Evolutionary conservation across 2,797 vertebrate species (phyloP).

Genomic region (Mycteria americana): DNA sequence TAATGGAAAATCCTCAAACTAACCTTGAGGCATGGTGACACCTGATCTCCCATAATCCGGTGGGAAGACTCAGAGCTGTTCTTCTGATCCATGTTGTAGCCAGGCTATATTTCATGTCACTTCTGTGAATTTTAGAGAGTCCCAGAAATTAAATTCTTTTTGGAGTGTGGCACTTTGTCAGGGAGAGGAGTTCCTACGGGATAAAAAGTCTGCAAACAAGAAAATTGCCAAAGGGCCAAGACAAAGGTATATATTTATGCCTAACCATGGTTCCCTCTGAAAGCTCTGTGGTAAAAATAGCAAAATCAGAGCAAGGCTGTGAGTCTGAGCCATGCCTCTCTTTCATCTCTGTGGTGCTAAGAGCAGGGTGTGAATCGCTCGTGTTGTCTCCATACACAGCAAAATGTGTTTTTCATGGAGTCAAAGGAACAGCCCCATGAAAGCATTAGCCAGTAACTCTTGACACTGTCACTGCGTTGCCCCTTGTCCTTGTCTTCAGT

Average conservation of each 20-base stretch:
- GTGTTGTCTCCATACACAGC: background rate
- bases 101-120: background rate
- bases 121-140: background rate
- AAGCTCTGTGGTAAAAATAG: slow-evolving; percentile 24
- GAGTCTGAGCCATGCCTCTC: background rate
- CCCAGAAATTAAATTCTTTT: background rate
- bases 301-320: background rate
- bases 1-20: background rate
- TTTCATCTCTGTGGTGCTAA: background rate
- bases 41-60: background rate
- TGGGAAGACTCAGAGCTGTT: background rate
- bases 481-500: background rate
- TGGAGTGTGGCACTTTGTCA: background rate
- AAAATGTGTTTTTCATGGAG: background rate
- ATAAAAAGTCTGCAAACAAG: background rate
- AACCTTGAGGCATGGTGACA: background rate
- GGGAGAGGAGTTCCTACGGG: background rate
- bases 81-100: background rate
- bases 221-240: background rate
- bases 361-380: background rate
- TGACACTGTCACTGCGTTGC: background rate
- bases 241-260: slow-evolving; percentile 9
- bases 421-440: background rate
- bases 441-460: background rate
- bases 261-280: background rate